phyloP scores from a whole-genome alignment of 2,797 vertebrate species.

The Argya squamiceps region DNA sequence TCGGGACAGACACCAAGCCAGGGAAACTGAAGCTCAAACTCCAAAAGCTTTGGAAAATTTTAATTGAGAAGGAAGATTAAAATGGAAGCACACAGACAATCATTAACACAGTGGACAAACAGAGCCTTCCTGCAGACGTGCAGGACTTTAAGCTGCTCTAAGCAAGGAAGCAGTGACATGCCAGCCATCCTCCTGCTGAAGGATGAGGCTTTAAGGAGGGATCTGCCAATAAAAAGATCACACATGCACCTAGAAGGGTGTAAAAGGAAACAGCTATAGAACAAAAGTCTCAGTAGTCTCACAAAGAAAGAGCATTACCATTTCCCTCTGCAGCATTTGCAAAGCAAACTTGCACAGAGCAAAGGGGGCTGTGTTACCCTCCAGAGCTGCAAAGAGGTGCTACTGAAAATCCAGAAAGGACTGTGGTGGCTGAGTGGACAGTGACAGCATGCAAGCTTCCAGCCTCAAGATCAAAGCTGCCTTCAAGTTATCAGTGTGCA shows the following conservation, averaged over 20 bases:
- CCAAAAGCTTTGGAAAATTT: neutral
- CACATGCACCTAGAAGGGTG: neutral
- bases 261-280: slow-evolving; percentile 11
- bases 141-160: neutral
- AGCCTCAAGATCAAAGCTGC: neutral
- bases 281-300: neutral
- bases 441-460: slow-evolving; percentile 11
- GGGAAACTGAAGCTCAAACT: neutral
- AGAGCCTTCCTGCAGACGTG: neutral
- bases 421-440: neutral
- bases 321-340: neutral
- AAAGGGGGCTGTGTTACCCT: neutral
- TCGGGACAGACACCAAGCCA: neutral
- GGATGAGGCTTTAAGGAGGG: neutral
- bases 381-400: neutral
- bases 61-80: neutral
- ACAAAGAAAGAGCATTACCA: neutral
- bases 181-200: neutral
- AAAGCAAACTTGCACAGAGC: neutral
- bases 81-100: neutral
- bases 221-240: neutral
- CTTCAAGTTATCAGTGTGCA: neutral
- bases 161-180: neutral
- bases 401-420: neutral
- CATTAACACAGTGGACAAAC: neutral